A percentile compares a stretch with the other conserved stretches of the same genome.
Evolutionary conservation across 1,140 invertebrate species (phyloP).

Genomic region (Stegodyphus dumicola): DNA sequence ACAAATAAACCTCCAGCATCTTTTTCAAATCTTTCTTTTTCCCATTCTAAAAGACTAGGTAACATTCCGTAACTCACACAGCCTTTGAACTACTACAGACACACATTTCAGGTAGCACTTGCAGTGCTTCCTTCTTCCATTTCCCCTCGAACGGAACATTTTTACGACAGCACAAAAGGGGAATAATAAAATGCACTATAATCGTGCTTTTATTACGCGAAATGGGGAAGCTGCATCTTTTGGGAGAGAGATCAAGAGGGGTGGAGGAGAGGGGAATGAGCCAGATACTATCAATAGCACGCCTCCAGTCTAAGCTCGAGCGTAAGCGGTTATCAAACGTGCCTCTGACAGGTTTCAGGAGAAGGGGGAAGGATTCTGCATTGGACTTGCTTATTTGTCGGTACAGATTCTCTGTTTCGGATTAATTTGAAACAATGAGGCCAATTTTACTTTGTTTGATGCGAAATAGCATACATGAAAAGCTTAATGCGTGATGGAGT

Average conservation of each 20-base stretch:
- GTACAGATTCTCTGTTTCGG: background rate
- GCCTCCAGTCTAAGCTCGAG: slow-evolving; percentile 16
- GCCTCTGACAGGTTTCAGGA: slow-evolving; percentile 56
- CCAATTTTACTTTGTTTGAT: too few species aligned
- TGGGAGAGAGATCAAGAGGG: slow-evolving; percentile 36
- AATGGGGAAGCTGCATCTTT: slow-evolving; percentile 33
- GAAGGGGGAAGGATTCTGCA: slow-evolving; percentile 1
- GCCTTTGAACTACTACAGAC: too few species aligned
- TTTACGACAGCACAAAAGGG: slow-evolving; percentile 48
- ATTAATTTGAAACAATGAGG: background rate
- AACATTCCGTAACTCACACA: too few species aligned
- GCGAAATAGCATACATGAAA: too few species aligned
- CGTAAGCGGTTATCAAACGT: slow-evolving; percentile 61
- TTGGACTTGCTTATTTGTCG: too few species aligned
- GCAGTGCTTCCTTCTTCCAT: background rate
- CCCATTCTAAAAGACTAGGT: too few species aligned
- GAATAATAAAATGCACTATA: slow-evolving; percentile 60
- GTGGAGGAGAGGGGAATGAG: slow-evolving; percentile 21
- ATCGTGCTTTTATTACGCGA: slow-evolving; percentile 59
- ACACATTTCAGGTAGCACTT: background rate
- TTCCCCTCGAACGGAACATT: slow-evolving; percentile 29
- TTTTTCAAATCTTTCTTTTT: too few species aligned
- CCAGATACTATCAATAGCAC: slow-evolving; percentile 60
- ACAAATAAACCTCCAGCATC: too few species aligned
- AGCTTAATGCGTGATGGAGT: too few species aligned